Evolutionary conservation across 1,140 invertebrate species (phyloP).

Genomic region (Daktulosphaira vitifoliae): DNA sequence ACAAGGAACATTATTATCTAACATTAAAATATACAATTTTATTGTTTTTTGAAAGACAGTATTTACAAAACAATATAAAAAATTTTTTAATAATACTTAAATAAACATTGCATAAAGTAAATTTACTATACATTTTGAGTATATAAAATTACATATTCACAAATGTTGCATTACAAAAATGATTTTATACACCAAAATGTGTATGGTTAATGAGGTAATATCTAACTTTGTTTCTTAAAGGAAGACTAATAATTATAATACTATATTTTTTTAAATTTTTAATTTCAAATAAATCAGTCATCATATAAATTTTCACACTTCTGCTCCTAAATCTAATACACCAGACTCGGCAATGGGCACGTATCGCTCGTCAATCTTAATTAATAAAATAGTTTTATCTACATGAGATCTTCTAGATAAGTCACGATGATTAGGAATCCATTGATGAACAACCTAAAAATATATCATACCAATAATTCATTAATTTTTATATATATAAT

Average conservation of each 20-base stretch:
- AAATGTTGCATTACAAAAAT: no score
- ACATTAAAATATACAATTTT: slow-evolving; percentile 29
- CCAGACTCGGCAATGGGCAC: slow-evolving; percentile 87
- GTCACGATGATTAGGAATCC: slow-evolving; percentile 82
- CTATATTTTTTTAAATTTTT: not conserved
- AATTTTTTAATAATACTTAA: not conserved
- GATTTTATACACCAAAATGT: no score
- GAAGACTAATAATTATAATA: no score
- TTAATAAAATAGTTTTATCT: slow-evolving; percentile 80
- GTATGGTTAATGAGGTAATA: no score
- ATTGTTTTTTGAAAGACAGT: not conserved
- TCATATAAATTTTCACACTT: slow-evolving; percentile 43
- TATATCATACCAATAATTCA: slow-evolving; percentile 3
- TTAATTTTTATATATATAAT: no score
- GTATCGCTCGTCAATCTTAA: slow-evolving; percentile 84
- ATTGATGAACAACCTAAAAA: slow-evolving; percentile 71
- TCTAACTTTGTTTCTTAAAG: no score
- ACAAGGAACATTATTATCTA: slow-evolving; percentile 27
- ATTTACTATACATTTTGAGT: no score
- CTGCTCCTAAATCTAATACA: slow-evolving; percentile 66
- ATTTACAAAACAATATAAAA: slow-evolving; percentile 21
- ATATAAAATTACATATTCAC: not conserved
- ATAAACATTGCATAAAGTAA: not conserved
- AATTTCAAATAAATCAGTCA: slow-evolving; percentile 15
- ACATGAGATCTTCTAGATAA: slow-evolving; percentile 75